phyloP scores from a whole-genome alignment of 2,888 invertebrate species.

The Scaptomyza caliginosa region DNA sequence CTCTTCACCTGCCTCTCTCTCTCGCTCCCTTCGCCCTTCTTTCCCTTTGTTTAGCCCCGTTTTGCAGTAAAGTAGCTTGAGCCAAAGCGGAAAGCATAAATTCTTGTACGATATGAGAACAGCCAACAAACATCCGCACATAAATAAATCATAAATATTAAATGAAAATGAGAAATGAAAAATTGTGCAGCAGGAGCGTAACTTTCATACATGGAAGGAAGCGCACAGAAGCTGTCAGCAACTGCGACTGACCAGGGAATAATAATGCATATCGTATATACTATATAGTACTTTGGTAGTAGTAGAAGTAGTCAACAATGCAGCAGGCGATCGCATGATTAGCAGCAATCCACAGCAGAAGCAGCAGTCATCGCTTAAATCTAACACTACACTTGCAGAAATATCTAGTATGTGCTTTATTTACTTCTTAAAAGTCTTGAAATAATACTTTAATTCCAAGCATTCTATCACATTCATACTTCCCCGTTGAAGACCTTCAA shows the following conservation, averaged over 20 bases:
- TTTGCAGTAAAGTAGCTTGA: conserved; percentile 32
- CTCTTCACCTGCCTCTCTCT: neutral
- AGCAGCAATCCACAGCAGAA: conserved; percentile 58
- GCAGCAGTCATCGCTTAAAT: neutral
- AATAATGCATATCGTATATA: conserved; percentile 29
- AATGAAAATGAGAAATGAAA: conserved; percentile 73
- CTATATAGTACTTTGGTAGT: neutral
- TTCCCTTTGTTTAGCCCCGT: conserved; percentile 1
- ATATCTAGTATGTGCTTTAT: no score
- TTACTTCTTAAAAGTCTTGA: no score
- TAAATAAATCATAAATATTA: conserved; percentile 80
- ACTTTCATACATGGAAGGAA: conserved; percentile 58
- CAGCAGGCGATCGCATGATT: conserved; percentile 72
- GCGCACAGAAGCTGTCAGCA: conserved; percentile 75
- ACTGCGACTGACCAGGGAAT: conserved; percentile 39
- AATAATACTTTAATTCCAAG: no score
- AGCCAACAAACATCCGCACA: conserved; percentile 79
- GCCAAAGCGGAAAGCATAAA: conserved; percentile 78
- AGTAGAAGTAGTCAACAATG: conserved; percentile 51
- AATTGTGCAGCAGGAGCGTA: conserved; percentile 55
- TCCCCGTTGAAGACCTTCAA: no score
- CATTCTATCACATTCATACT: no score
- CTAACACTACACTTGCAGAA: neutral
- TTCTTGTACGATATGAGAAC: conserved; percentile 73
- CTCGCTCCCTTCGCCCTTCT: conserved; percentile 2